Conservation (phyloP, 2,113 vertebrate genomes). For the Boleophthalmus pectinirostris region DNA sequence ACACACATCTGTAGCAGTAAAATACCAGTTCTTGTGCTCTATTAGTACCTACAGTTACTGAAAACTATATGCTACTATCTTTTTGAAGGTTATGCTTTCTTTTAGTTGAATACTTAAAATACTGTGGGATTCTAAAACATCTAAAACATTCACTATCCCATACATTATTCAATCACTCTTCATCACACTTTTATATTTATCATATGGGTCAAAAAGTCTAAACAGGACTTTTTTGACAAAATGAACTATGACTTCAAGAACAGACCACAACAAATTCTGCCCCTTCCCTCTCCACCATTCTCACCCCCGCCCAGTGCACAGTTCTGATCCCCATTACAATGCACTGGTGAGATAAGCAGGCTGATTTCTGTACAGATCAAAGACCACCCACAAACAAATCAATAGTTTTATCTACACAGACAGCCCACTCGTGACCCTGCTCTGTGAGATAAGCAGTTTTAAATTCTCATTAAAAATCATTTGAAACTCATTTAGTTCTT, state of each 20-base stretch:
- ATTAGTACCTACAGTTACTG: no score
- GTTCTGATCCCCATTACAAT: slow-evolving; percentile 51
- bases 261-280: slow-evolving; percentile 9
- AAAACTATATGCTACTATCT: no score
- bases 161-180: neutral
- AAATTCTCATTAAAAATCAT: slow-evolving; percentile 3
- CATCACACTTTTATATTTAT: neutral
- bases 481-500: slow-evolving; percentile 1
- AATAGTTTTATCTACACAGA: slow-evolving; percentile 35
- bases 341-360: slow-evolving; percentile 36
- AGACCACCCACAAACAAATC: slow-evolving; percentile 44
- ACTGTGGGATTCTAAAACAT: no score
- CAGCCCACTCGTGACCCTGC: slow-evolving; percentile 11
- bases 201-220: neutral
- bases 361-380: slow-evolving; percentile 19
- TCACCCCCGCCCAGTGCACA: neutral
- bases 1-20: no score
- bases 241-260: slow-evolving; percentile 44
- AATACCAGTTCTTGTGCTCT: no score
- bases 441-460: slow-evolving; percentile 9
- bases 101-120: no score
- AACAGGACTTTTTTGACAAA: neutral
- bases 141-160: no score
- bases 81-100: no score
- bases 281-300: neutral